A percentile compares a stretch with the other conserved stretches of the same genome.
These are phyloP conservation scores for Rhinogobio ventralis DNA, from an alignment of 2,797 vertebrate genomes.

Conservation along the genomic window DNA sequence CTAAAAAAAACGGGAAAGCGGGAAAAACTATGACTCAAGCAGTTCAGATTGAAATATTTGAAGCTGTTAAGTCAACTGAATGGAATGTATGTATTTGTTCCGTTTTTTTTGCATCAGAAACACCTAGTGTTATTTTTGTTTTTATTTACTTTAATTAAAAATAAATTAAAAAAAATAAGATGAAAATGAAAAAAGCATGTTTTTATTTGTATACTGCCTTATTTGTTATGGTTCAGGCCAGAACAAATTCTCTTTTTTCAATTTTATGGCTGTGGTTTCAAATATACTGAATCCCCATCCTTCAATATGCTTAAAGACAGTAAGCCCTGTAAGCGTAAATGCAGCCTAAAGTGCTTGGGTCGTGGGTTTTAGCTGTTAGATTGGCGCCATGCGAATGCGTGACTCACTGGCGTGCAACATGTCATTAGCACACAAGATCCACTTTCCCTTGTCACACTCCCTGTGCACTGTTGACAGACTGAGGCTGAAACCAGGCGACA, in stretches of 20 bases:
- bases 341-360: not conserved
- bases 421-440: conserved; percentile 39
- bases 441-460: conserved; percentile 36
- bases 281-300: not conserved
- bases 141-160: not conserved
- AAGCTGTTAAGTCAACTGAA: too few relatives aligned
- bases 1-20: too few relatives aligned
- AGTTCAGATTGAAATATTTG: too few relatives aligned
- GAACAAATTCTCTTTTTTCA: not conserved
- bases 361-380: conserved; percentile 25
- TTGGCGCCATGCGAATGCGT: not conserved
- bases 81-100: not conserved
- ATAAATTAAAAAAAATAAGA: not conserved
- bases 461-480: conserved; percentile 23
- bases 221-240: not conserved
- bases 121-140: too few relatives aligned
- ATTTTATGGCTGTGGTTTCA: not conserved
- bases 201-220: not conserved
- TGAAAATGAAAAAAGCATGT: not conserved
- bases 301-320: conserved; percentile 20
- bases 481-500: conserved; percentile 37
- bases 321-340: conserved; percentile 13
- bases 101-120: not conserved
- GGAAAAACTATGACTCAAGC: too few relatives aligned
- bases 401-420: conserved; percentile 27